Evolutionary conservation across 2,888 invertebrate genomes (phyloP).

Genomic region (Tetramorium bicarinatum): DNA sequence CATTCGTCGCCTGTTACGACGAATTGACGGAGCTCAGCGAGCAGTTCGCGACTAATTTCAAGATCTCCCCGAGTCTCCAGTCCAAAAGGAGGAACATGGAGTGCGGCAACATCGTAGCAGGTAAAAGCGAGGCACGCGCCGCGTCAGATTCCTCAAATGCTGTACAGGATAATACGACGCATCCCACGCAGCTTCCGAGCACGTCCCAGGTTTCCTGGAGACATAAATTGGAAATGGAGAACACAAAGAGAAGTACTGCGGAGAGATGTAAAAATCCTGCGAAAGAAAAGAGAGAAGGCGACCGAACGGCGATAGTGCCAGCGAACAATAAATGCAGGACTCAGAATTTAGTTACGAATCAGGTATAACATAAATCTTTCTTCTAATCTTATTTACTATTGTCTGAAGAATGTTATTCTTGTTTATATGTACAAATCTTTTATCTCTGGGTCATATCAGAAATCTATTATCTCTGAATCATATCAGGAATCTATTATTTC

Average conservation of each 20-base stretch:
- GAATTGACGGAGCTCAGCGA: neutral
- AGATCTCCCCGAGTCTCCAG: neutral
- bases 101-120: too few relatives aligned
- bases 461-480: neutral
- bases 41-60: neutral
- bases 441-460: neutral
- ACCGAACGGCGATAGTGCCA: neutral
- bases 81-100: neutral
- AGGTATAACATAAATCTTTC: constrained; percentile 12
- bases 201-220: neutral
- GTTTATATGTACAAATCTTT: neutral
- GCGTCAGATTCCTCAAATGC: neutral
- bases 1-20: neutral
- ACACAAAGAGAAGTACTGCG: neutral
- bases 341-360: constrained; percentile 3
- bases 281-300: neutral
- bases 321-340: neutral
- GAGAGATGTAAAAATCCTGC: neutral
- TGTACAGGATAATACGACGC: neutral
- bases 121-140: neutral
- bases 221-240: neutral
- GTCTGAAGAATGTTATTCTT: neutral
- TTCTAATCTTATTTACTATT: neutral
- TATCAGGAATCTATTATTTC: neutral
- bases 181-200: neutral